Percentiles rank a stretch among this genome's conserved stretches.
These are phyloP conservation scores for Halichondria panicea DNA, from an alignment of 37 sponge, comb jelly and placozoan species.

Conservation along the genomic window DNA sequence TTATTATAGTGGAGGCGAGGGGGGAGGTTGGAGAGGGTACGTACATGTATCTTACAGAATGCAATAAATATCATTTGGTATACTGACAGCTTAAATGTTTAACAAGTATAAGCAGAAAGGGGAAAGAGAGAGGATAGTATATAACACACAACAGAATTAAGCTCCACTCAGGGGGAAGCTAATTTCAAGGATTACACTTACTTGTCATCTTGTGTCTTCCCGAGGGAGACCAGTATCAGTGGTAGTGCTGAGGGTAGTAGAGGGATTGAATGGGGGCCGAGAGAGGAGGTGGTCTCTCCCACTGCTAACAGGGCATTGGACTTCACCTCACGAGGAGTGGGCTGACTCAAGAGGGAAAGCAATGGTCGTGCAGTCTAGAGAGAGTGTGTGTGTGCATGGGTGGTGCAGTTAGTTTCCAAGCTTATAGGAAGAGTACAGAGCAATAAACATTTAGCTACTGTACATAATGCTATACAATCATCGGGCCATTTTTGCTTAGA, in stretches of 20 bases:
- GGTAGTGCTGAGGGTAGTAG: conserved; percentile 50
- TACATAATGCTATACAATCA: not conserved
- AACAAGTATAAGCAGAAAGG: too few species aligned
- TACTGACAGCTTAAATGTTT: too few species aligned
- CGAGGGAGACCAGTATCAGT: conserved; percentile 15
- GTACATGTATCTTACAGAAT: too few species aligned
- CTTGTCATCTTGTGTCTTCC: not conserved
- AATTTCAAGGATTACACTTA: too few species aligned
- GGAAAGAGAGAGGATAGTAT: too few species aligned
- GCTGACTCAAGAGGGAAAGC: conserved; percentile 6
- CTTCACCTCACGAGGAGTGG: not conserved
- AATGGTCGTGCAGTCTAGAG: not conserved
- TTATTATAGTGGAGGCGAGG: too few species aligned
- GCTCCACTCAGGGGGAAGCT: too few species aligned
- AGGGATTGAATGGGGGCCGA: conserved; percentile 64
- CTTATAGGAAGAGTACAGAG: not conserved
- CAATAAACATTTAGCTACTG: too few species aligned
- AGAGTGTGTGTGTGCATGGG: not conserved
- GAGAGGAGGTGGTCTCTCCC: conserved; percentile 13
- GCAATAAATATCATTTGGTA: too few species aligned
- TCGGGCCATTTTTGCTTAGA: not conserved
- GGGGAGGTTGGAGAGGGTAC: too few species aligned
- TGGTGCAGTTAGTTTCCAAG: not conserved
- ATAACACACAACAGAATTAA: too few species aligned
- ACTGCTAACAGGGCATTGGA: conserved; percentile 41